A percentile compares a stretch with the other conserved stretches of the same genome.
Conservation (phyloP, 2,888 invertebrate genomes). For the Agriopis marginaria region DNA sequence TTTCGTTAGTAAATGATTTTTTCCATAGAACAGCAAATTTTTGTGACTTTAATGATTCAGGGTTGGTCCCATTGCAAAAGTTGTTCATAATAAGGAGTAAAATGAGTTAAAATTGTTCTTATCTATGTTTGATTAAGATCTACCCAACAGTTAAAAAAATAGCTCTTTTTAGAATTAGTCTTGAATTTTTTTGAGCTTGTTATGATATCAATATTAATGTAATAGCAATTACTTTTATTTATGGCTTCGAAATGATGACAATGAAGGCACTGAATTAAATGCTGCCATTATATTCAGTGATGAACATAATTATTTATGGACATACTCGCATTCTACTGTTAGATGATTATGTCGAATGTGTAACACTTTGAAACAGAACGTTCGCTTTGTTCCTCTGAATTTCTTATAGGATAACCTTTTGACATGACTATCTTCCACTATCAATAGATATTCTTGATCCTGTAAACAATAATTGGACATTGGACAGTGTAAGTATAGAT, state of each 20-base stretch:
- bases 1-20: too few species aligned
- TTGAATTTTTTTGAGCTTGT: background rate
- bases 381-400: slow-evolving; percentile 11
- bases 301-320: background rate
- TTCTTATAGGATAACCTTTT: slow-evolving; percentile 5
- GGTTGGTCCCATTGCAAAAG: too few species aligned
- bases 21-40: too few species aligned
- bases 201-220: background rate
- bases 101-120: too few species aligned
- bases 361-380: background rate
- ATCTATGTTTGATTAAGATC: too few species aligned
- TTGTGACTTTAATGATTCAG: too few species aligned
- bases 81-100: too few species aligned
- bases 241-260: slow-evolving; percentile 1
- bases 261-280: slow-evolving; percentile 2
- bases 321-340: background rate
- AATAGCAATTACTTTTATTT: background rate
- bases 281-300: background rate
- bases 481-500: background rate
- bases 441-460: slow-evolving; percentile 5
- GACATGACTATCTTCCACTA: slow-evolving; percentile 4
- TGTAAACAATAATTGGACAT: background rate
- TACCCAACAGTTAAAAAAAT: too few species aligned
- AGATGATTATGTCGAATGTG: background rate
- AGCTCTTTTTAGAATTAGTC: too few species aligned